Conservation (phyloP, 2,888 invertebrate species). For the Caenorhabditis imperialis region DNA sequence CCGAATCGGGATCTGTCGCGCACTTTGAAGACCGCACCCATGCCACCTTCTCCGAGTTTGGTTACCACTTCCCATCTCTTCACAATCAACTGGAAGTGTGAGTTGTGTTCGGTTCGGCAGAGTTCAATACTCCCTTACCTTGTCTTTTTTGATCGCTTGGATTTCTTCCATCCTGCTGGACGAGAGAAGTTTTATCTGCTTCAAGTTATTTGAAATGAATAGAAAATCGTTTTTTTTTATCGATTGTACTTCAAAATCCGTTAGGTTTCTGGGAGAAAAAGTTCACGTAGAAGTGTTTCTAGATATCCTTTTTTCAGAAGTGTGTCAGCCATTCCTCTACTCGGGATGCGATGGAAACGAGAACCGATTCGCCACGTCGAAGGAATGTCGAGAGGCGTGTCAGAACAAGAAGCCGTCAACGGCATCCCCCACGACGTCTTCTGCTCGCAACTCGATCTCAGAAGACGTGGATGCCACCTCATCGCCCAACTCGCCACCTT, state of each 20-base stretch:
- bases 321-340: slow-evolving; percentile 76
- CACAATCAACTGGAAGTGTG: slow-evolving; percentile 45
- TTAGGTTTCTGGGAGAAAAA: background rate
- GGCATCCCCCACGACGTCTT: slow-evolving; percentile 1
- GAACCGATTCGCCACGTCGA: slow-evolving; percentile 61
- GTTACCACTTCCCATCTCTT: slow-evolving; percentile 82
- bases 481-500: slow-evolving; percentile 44
- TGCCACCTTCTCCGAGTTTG: slow-evolving; percentile 97
- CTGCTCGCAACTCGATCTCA: slow-evolving; percentile 13
- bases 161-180: slow-evolving; percentile 44
- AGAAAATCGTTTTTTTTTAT: too few relatives aligned
- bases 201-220: too few relatives aligned
- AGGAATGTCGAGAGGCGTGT: slow-evolving; percentile 57
- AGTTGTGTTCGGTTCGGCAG: background rate
- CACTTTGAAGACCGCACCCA: slow-evolving; percentile 97
- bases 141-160: slow-evolving; percentile 45
- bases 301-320: slow-evolving; percentile 62
- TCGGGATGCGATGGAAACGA: slow-evolving; percentile 74
- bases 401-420: slow-evolving; percentile 42
- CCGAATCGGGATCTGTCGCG: slow-evolving; percentile 82
- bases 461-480: slow-evolving; percentile 19
- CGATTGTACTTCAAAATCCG: too few relatives aligned
- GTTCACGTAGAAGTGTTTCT: too few relatives aligned
- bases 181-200: background rate
- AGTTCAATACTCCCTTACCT: slow-evolving; percentile 8